phyloP scores from a whole-genome alignment of 2,888 invertebrate genomes.

The Chrysolina americana region DNA sequence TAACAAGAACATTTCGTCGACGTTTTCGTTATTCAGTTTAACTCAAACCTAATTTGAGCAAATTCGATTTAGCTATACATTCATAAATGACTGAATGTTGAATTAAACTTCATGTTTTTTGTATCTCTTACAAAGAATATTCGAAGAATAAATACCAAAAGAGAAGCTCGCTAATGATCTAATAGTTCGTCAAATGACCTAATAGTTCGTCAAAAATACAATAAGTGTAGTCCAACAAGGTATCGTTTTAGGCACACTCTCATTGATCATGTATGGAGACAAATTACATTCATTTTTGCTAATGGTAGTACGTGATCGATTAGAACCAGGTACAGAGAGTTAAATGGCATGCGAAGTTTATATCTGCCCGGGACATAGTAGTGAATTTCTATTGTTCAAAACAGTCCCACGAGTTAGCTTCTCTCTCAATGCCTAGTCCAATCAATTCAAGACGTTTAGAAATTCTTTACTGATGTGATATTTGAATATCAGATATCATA shows the following conservation, averaged over 20 bases:
- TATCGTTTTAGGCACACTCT: background rate
- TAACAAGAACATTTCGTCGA: background rate
- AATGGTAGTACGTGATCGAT: too few relatives aligned
- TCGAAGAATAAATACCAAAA: too few relatives aligned
- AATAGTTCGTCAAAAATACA: too few relatives aligned
- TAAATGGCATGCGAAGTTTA: too few relatives aligned
- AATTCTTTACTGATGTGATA: background rate
- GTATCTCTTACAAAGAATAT: background rate
- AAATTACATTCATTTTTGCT: background rate
- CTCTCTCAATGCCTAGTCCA: background rate
- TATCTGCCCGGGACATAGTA: too few relatives aligned
- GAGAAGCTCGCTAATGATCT: too few relatives aligned
- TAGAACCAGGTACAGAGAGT: too few relatives aligned
- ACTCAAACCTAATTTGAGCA: too few relatives aligned
- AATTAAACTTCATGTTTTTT: background rate
- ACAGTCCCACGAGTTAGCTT: too few relatives aligned
- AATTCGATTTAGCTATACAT: background rate
- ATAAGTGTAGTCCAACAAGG: background rate
- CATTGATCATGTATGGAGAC: background rate
- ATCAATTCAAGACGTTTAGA: background rate
- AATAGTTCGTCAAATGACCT: too few relatives aligned
- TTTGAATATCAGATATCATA: constrained; percentile 10
- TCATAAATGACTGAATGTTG: background rate
- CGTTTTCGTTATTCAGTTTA: background rate
- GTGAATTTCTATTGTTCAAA: too few relatives aligned